phyloP scores from a whole-genome alignment of 1,140 invertebrate species.

The Bacillus rossius region DNA sequence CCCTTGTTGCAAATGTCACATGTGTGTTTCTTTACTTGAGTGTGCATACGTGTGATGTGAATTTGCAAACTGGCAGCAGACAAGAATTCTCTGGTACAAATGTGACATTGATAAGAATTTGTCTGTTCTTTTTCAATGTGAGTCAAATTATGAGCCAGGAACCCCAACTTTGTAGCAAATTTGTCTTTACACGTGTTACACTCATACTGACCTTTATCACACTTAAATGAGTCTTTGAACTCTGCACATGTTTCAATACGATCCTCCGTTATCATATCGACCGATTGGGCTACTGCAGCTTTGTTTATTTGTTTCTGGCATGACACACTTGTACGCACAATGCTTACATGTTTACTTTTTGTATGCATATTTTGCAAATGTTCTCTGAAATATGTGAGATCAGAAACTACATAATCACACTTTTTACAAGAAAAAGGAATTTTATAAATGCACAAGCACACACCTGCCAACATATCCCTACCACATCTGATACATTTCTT shows the following conservation, averaged over 20 bases:
- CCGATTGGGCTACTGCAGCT: background rate
- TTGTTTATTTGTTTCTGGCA: background rate
- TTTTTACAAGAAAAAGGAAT: constrained; percentile 6
- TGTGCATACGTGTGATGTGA: constrained; percentile 8
- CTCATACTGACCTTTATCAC: background rate
- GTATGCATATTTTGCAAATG: background rate
- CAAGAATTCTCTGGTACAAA: constrained; percentile 5
- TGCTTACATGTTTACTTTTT: background rate
- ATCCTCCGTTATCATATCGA: background rate
- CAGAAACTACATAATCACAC: background rate
- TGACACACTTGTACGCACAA: background rate
- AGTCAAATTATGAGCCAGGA: constrained; percentile 9
- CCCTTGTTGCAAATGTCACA: constrained; percentile 9
- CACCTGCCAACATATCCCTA: background rate
- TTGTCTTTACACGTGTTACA: background rate
- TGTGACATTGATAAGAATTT: background rate
- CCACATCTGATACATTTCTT: constrained; percentile 2
- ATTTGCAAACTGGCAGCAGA: constrained; percentile 3
- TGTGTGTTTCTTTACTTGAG: background rate
- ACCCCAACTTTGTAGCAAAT: constrained; percentile 4
- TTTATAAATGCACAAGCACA: constrained; percentile 9
- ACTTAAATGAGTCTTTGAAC: background rate
- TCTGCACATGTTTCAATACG: background rate
- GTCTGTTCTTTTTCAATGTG: background rate
- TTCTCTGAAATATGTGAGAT: constrained; percentile 1